These are phyloP conservation scores for Mimas tiliae DNA, from an alignment of 2,888 invertebrate species.

Conservation along the genomic window DNA sequence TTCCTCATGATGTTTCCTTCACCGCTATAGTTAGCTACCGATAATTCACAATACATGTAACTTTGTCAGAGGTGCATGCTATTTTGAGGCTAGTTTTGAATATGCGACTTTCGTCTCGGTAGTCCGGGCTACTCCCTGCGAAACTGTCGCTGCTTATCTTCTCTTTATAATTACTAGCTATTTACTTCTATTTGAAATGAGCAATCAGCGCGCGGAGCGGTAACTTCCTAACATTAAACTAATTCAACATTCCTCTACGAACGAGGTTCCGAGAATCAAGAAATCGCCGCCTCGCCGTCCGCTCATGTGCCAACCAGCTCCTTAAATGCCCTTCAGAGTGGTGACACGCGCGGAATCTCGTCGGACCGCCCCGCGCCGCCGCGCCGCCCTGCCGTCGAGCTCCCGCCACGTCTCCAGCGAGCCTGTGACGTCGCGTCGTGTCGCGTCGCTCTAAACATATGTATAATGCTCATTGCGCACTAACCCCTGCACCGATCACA, in stretches of 20 bases:
- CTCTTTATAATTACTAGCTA: too few species aligned
- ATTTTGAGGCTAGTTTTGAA: too few species aligned
- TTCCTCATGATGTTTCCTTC: too few species aligned
- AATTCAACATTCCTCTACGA: constrained; percentile 23
- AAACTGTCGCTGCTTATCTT: too few species aligned
- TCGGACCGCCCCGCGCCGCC: constrained; percentile 8
- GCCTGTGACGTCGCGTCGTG: background rate
- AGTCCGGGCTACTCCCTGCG: too few species aligned
- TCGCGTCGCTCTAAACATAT: background rate
- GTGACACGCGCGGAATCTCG: constrained; percentile 27
- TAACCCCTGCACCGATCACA: background rate
- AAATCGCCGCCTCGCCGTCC: background rate
- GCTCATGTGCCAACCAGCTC: constrained; percentile 20
- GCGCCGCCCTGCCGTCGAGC: background rate
- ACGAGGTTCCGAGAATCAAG: constrained; percentile 19
- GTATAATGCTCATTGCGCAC: background rate
- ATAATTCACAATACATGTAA: too few species aligned
- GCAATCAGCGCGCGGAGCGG: constrained; percentile 22
- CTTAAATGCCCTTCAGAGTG: constrained; percentile 24
- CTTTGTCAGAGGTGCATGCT: too few species aligned
- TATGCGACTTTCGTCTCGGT: too few species aligned
- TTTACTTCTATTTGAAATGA: too few species aligned
- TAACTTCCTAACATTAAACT: constrained; percentile 22
- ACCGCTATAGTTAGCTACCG: too few species aligned
- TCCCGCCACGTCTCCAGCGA: background rate